phyloP scores from a whole-genome alignment of 2,113 vertebrate species.

The Nestor notabilis region DNA sequence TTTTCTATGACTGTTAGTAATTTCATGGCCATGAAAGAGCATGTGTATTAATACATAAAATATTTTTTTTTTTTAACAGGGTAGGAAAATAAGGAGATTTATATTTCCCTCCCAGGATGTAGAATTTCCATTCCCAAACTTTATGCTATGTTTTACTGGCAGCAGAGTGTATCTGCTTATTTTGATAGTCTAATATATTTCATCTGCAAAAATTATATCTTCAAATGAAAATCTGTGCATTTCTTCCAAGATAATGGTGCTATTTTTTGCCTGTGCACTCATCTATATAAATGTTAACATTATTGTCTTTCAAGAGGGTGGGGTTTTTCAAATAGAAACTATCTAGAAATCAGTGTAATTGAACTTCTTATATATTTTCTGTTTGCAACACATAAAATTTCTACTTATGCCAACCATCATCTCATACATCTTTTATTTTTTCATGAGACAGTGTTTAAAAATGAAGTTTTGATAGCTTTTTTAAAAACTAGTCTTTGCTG shows the following conservation, averaged over 20 bases:
- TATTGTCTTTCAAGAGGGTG: background rate
- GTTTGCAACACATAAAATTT: background rate
- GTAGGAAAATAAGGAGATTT: background rate
- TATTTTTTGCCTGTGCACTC: background rate
- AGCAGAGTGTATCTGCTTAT: background rate
- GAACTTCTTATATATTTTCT: background rate
- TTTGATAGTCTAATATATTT: background rate
- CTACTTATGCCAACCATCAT: background rate
- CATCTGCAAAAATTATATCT: background rate
- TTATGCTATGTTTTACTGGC: background rate
- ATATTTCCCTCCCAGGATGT: background rate
- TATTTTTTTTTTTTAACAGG: background rate
- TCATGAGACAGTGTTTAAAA: background rate
- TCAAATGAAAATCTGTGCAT: background rate
- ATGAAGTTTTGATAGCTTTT: background rate
- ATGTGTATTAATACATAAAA: rapidly evolving
- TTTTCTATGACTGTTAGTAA: background rate
- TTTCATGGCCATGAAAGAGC: background rate
- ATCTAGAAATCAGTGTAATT: background rate
- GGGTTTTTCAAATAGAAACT: background rate
- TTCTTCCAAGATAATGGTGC: background rate
- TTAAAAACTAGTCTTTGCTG: background rate
- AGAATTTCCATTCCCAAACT: background rate
- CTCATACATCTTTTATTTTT: background rate
- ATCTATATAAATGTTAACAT: background rate